Conservation (phyloP, 2,797 vertebrate genomes). For the Etheostoma nigrum region DNA sequence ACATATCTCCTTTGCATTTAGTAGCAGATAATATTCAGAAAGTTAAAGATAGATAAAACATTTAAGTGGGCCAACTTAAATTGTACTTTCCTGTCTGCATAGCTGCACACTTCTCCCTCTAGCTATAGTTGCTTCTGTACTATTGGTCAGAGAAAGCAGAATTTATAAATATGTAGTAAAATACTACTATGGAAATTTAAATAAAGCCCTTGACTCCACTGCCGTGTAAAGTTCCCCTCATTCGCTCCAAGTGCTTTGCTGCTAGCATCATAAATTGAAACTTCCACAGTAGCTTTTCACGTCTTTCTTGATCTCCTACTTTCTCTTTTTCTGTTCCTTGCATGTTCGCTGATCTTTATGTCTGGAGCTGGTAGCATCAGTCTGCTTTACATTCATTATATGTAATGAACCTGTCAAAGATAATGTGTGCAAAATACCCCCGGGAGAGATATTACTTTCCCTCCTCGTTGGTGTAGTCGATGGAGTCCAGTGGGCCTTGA, state of each 20-base stretch:
- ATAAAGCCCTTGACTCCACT: neutral
- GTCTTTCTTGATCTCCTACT: conserved; percentile 1
- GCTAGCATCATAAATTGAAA: conserved; percentile 21
- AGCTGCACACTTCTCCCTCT: conserved; percentile 26
- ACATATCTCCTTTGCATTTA: conserved; percentile 28
- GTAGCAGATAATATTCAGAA: conserved; percentile 38
- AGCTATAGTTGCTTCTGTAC: conserved; percentile 12
- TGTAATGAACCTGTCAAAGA: conserved; percentile 89
- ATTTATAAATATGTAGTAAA: conserved; percentile 28
- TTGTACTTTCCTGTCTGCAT: conserved; percentile 40
- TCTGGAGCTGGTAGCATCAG: conserved; percentile 48
- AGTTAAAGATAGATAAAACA: conserved; percentile 43
- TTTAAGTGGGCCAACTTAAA: conserved; percentile 37
- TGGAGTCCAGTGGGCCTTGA: conserved; percentile 51
- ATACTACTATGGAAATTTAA: conserved; percentile 9
- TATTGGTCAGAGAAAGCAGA: conserved; percentile 13
- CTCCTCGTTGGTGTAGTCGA: conserved; percentile 65
- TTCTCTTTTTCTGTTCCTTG: conserved; percentile 20
- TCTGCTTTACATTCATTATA: conserved; percentile 85
- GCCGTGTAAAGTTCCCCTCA: neutral
- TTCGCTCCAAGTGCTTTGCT: conserved; percentile 19
- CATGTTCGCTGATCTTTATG: conserved; percentile 46
- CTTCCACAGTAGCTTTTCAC: conserved; percentile 22
- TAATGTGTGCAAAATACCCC: conserved; percentile 85
- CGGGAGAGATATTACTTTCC: conserved; percentile 84